Evolutionary conservation across 2,797 vertebrate species (phyloP).

Genomic region (Erethizon dorsatum): DNA sequence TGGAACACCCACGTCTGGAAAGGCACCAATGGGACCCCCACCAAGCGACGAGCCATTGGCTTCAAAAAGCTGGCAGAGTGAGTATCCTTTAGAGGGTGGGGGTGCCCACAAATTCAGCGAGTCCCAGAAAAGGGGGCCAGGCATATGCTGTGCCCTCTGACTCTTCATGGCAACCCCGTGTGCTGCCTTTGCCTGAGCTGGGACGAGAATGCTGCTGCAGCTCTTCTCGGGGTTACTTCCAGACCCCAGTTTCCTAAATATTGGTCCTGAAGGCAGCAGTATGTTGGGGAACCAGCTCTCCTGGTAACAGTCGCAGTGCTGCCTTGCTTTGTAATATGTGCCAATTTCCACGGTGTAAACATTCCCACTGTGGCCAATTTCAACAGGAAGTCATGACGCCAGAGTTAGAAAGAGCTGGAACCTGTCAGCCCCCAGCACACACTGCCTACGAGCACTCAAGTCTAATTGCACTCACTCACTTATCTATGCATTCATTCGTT

Average conservation of each 20-base stretch:
- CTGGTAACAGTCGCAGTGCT: neutral
- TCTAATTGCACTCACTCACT: neutral
- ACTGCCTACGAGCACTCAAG: rapidly evolving
- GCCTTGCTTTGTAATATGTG: neutral
- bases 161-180: neutral
- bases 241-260: neutral
- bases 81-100: constrained; percentile 84
- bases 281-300: neutral
- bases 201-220: neutral
- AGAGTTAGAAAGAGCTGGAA: neutral
- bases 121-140: neutral
- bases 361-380: neutral
- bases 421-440: neutral
- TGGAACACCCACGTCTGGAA: constrained; percentile 99
- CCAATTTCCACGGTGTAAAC: neutral
- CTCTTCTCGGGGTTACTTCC: neutral
- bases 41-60: constrained; percentile 97
- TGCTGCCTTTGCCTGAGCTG: neutral
- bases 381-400: neutral
- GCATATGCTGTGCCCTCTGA: neutral
- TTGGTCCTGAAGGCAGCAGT: neutral
- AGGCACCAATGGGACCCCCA: constrained; percentile 97
- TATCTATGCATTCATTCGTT: neutral
- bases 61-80: constrained; percentile 99
- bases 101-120: neutral